Evolutionary conservation across 1,140 invertebrate species (phyloP).

Genomic region (Grapholita molesta): DNA sequence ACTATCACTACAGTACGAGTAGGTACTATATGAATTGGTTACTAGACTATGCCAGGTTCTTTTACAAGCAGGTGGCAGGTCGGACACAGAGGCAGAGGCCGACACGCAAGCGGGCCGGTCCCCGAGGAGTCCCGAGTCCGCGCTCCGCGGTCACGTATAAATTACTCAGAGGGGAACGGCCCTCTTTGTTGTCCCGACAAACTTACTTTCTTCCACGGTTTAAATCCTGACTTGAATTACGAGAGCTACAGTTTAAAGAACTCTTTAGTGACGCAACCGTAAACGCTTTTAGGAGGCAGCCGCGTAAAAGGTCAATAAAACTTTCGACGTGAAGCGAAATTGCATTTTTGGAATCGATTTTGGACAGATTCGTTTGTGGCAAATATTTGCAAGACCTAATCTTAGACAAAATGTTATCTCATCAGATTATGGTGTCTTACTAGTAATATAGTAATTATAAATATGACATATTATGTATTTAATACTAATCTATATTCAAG

Average conservation of each 20-base stretch:
- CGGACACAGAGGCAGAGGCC: slow-evolving; percentile 6
- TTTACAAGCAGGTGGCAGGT: slow-evolving; percentile 23
- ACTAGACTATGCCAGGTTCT: slow-evolving; percentile 28
- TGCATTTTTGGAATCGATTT: background rate
- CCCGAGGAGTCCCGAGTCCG: slow-evolving; percentile 41
- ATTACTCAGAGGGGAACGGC: slow-evolving; percentile 49
- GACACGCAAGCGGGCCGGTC: slow-evolving; percentile 38
- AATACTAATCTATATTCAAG: no score
- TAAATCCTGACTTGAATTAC: slow-evolving; percentile 67
- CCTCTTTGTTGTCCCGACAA: slow-evolving; percentile 60
- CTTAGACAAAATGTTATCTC: background rate
- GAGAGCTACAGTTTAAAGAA: slow-evolving; percentile 40
- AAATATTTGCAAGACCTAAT: background rate
- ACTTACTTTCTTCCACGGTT: slow-evolving; percentile 62
- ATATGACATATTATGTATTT: no score
- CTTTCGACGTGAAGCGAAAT: slow-evolving; percentile 15
- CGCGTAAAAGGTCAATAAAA: slow-evolving; percentile 33
- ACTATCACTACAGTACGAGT: background rate
- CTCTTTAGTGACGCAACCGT: slow-evolving; percentile 30
- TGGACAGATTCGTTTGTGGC: background rate
- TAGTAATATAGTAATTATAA: no score
- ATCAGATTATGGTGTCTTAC: no score
- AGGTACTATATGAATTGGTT: no score
- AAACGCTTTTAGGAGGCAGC: slow-evolving; percentile 30
- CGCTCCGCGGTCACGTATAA: slow-evolving; percentile 50